Base-by-base conservation (phyloP, 53 echinoderm and acorn worm species). In the Henricia sp. region DNA sequence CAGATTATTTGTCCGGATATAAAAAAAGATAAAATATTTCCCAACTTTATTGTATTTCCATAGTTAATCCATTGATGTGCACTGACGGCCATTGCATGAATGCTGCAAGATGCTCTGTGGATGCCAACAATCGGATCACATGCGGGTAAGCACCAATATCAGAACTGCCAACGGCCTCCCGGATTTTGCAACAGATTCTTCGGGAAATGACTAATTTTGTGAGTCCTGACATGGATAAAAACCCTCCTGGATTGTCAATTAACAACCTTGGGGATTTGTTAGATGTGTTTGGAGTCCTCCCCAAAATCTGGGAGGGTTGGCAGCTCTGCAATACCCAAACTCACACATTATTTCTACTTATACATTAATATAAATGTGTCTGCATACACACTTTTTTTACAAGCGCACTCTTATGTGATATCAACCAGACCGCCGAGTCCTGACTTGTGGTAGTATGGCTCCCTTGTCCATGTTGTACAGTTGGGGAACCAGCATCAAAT, bases 41-140 rank as follows among this genome's bases (percentile, higher is more conserved):
- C 9, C 17, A 48, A 48, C 16, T 48, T 48, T 83, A 39, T 55
- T 52, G 37, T 23, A 39, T 50, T 85, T 41, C 17, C 14, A 62
- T 67, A 86, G 86, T 14, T 26, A 86, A 40, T 14, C 52, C 75
- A 24, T 38, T 75, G 68, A 72, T 66, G 3, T 86, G 86, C 24
- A 44, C 59, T 24, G 41, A 25, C 16, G 48, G 63, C n/a, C 51
- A 44, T 20, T 86, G 86, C 55, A 52, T 63, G 55, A 86, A 86
- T 67, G 86, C 67, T 36, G 86, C 66, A 4, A 66, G 17, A 12
- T 86, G 86, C 36, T 75, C 67, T 4, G 50, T 70, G 44, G 70
- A 44, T 26, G 13, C 48, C 70, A 70, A 25, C 70, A 70, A 70
- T 20, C 24, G 12, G 27, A 70, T 70, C 28, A 50, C 36, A 3